These are phyloP conservation scores for Ferrisia virgata DNA, from an alignment of 2,888 invertebrate genomes.

Conservation along the genomic window DNA sequence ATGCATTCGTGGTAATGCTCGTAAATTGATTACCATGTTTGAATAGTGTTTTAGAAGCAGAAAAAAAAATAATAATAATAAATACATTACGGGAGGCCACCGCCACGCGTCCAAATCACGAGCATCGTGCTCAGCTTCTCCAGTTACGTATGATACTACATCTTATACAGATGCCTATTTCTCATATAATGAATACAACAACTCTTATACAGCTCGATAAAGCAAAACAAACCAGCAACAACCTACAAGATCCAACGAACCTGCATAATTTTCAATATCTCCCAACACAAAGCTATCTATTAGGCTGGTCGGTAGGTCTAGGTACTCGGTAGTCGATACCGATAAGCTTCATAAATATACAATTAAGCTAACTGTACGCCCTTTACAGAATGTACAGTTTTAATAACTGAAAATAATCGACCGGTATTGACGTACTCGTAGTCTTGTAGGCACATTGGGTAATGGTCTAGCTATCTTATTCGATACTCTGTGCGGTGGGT, in stretches of 20 bases:
- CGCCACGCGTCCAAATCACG: neutral
- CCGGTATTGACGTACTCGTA: neutral
- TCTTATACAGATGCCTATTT: too few species aligned
- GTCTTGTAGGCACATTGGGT: too few species aligned
- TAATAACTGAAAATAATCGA: slow-evolving; percentile 28
- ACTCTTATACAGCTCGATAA: too few species aligned
- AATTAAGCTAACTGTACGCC: slow-evolving; percentile 20
- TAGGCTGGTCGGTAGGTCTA: neutral
- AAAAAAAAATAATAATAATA: too few species aligned
- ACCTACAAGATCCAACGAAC: too few species aligned
- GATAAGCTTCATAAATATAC: slow-evolving; percentile 12
- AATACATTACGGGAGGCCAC: too few species aligned
- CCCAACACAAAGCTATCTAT: neutral
- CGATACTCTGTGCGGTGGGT: too few species aligned
- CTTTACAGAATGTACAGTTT: slow-evolving; percentile 21
- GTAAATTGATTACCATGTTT: neutral
- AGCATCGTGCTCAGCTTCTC: neutral
- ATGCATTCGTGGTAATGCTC: neutral
- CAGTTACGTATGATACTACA: neutral
- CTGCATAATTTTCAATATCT: slow-evolving; percentile 23
- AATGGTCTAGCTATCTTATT: too few species aligned
- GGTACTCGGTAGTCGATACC: neutral
- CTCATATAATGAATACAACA: too few species aligned
- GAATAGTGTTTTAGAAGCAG: neutral
- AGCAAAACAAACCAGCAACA: too few species aligned